Base-by-base conservation (phyloP, 37 sponge, comb jelly and placozoan species). In the Halichondria panicea region DNA sequence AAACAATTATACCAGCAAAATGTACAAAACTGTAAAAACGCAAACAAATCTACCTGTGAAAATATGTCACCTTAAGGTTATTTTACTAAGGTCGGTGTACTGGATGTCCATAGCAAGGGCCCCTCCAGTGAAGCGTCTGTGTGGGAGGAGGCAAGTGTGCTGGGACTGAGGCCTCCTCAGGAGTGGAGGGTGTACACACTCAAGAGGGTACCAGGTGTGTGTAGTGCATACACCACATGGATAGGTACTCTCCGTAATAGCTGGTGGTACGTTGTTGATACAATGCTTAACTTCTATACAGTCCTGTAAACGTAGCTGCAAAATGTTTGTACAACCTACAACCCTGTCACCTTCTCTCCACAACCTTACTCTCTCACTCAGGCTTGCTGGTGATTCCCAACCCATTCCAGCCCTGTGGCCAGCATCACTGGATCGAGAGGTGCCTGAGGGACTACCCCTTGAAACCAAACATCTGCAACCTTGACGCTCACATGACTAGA, bases 391-490 rank as follows among this genome's bases (percentile, higher is more conserved):
- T 92, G 13, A 72, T 96, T 27, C 74, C 79, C 1, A 78, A 96
- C 37, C 92, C 88, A 1, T 96, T 96, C 69, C 54, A 61, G 36
- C 45, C 25, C 30, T 91, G 97, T 4, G 54, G 79, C 8, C 97
- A 96, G 52, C 89, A 83, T 32, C 44, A 63, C 45, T 96, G 94
- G 97, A 77, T 87, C 18, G 37, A 38, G 61, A 36, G 76, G 68
- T 93, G 95, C 72, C 44, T 96, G 39, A 35, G 59, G 22, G 80
- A 84, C 35, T 94, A 93, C 45, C 94, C 91, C 21, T 70, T 73
- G 37, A 39, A 55, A 27, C 97, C 97, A 27, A 96, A 93, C 62
- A 56, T 80, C 13, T 91, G 87, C 63, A 96, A 96, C 61, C 69
- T 96, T 24, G 97, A 95, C 78, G 82, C 90, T 12, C 92, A 92